Conservation (phyloP, 2,113 vertebrate species). For the Tragelaphus scriptus region DNA sequence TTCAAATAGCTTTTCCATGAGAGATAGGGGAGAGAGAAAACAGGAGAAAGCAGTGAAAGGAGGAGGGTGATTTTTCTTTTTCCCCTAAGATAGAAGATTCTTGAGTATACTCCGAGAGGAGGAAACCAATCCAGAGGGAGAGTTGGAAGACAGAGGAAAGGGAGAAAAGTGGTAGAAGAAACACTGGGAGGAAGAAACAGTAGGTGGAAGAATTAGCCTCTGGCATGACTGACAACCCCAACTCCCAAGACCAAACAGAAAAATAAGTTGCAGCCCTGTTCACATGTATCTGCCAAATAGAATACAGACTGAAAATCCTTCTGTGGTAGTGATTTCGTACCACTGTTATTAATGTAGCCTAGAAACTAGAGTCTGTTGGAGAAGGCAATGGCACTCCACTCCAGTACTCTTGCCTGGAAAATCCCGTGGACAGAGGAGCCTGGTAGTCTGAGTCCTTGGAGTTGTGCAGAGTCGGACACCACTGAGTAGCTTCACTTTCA, state of each 20-base stretch:
- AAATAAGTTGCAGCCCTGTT: not conserved
- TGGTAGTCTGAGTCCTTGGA: too few relatives aligned
- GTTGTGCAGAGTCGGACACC: accelerated
- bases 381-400: too few relatives aligned
- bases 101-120: not conserved
- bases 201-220: not conserved
- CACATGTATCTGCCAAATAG: not conserved
- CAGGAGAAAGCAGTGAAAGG: not conserved
- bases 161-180: not conserved
- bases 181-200: not conserved
- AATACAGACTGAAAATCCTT: not conserved
- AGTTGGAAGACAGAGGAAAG: not conserved
- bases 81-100: not conserved
- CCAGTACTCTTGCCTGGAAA: too few relatives aligned
- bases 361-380: not conserved
- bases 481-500: too few relatives aligned
- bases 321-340: not conserved
- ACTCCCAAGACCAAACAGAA: not conserved
- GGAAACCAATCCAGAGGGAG: not conserved
- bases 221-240: not conserved
- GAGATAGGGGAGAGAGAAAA: not conserved
- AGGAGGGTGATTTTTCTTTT: not conserved
- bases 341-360: not conserved
- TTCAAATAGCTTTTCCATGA: not conserved
- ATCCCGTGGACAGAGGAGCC: too few relatives aligned